Evolutionary conservation across 2,888 invertebrate genomes (phyloP), one percentile per base, ranked within the genome.

Genomic region (Ochropleura plecta): DNA sequence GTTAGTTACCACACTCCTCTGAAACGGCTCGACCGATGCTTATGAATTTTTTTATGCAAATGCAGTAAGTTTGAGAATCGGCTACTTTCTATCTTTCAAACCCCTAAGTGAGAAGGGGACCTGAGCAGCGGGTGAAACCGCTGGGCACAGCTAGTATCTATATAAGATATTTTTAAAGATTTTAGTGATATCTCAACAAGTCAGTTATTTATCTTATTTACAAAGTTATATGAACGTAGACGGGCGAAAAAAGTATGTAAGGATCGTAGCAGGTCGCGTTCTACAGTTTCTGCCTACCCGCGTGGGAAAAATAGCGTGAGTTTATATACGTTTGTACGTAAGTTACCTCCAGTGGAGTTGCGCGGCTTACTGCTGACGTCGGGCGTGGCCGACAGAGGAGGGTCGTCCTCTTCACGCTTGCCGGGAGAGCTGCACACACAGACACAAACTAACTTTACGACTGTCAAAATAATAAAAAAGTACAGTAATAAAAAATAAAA

Each of bases 331-430:
- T 60, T 12, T 3, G 14, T 20, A 8, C 2, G 14, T 60, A 12
- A 1, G 14, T 44, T 55, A 77, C 77, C 77, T 73, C 44, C 76
- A 16, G 49, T 51, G 49, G 79, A 79, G 62, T 7, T 8, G 16
- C 63, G 73, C 16, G 77, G 73, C 57, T 79, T 73, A 49, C 48
- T 16, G 75, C 83, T 76, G 14, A 93, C 90, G 65, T 96, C 96
- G 0, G 96, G 95, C 0, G 96, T 95, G 16, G 91, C 92, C 0
- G 95, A 92, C 64, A 96, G 84, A 3, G 95, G 94, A 0, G 95
- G 94, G 78, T 96, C 96, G 5, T 96, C 96, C 6, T 96, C 96
- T 2, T 96, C 96, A 3, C 96, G 94, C 79, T 96, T 96, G 30
- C 96, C 96, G 0, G 96, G 96, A 0, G 96, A 96, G 83, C 96